A percentile compares a stretch with the other conserved stretches of the same genome.
These are phyloP conservation scores for Mactra quadrangularis DNA, from an alignment of 1,140 invertebrate species.

Conservation along the genomic window DNA sequence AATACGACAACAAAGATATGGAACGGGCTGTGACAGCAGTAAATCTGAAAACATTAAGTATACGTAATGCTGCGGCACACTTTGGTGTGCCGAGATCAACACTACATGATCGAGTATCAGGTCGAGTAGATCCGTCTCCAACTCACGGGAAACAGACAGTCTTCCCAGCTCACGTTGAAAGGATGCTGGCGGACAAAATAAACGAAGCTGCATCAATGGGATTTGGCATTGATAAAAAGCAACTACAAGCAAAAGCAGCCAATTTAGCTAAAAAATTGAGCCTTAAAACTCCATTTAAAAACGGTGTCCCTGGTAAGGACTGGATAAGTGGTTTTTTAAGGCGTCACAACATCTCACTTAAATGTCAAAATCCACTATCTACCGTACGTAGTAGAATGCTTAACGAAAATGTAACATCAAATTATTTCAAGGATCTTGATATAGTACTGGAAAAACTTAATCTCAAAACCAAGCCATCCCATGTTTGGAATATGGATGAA, in stretches of 20 bases:
- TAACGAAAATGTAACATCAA: background rate
- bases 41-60: background rate
- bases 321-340: slow-evolving; percentile 3
- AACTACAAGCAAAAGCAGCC: too few species aligned
- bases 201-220: too few species aligned
- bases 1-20: background rate
- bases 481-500: slow-evolving; percentile 70
- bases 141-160: too few species aligned
- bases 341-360: background rate
- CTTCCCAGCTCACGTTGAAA: too few species aligned
- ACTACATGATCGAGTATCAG: too few species aligned
- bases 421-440: slow-evolving; percentile 46
- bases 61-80: too few species aligned
- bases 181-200: too few species aligned
- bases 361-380: background rate
- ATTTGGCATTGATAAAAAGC: too few species aligned
- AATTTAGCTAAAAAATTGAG: background rate
- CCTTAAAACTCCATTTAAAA: too few species aligned
- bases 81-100: too few species aligned
- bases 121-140: too few species aligned
- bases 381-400: slow-evolving; percentile 18
- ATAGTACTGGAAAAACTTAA: background rate
- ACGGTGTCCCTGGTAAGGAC: slow-evolving; percentile 11
- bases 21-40: background rate
- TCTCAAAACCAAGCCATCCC: slow-evolving; percentile 22